phyloP scores from a whole-genome alignment of 2,113 vertebrate species.

The Danio rerio region DNA sequence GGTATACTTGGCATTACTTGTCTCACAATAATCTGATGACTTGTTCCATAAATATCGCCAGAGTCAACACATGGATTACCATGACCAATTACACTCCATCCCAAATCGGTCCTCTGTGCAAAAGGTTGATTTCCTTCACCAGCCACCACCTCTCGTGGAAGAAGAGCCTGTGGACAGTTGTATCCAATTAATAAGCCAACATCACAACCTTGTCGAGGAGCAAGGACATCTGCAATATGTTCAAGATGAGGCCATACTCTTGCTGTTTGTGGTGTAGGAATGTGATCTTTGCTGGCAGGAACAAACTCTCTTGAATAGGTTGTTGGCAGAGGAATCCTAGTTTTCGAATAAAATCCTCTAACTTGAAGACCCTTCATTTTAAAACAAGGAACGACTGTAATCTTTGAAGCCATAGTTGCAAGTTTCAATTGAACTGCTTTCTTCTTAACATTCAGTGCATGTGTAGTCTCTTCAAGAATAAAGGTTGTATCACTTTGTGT shows the following conservation, averaged over 20 bases:
- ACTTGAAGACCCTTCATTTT: background rate
- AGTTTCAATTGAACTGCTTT: background rate
- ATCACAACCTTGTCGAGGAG: conserved; percentile 6
- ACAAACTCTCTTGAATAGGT: background rate
- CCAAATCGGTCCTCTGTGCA: too few species aligned
- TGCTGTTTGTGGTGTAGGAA: background rate
- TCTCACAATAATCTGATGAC: too few species aligned
- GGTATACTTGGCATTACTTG: too few species aligned
- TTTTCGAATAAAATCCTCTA: background rate
- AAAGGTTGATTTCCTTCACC: background rate
- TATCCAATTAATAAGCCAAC: background rate
- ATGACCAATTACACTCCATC: too few species aligned
- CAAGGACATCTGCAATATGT: background rate
- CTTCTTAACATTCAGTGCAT: background rate
- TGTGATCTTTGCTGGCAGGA: conserved; percentile 4
- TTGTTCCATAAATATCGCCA: too few species aligned
- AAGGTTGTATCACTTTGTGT: conserved; percentile 14
- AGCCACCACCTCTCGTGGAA: background rate
- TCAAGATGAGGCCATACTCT: conserved; percentile 8
- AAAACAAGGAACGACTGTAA: background rate
- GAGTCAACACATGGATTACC: too few species aligned
- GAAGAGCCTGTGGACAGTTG: conserved; percentile 27
- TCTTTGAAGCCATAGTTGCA: conserved; percentile 2
- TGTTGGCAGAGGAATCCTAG: background rate
- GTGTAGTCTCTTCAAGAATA: conserved; percentile 11